Evolutionary conservation across 2,888 invertebrate species (phyloP).

Genomic region (Nomada fabriciana): DNA sequence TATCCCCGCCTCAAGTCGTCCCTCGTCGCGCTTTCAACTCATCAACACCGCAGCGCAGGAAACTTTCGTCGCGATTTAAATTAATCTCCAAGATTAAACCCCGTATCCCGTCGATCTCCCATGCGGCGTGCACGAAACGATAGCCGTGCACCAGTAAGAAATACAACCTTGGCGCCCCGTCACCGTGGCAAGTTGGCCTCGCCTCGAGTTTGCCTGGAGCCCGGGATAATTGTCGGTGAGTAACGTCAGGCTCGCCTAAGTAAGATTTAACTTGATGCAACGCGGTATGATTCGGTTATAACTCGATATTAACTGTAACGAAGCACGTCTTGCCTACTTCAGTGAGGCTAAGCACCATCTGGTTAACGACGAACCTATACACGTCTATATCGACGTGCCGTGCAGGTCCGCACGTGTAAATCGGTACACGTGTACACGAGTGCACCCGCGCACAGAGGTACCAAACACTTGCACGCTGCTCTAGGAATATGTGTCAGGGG

Average conservation of each 20-base stretch:
- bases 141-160: neutral
- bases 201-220: slow-evolving; percentile 42
- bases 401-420: slow-evolving; percentile 39
- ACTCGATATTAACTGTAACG: slow-evolving; percentile 76
- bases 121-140: slow-evolving; percentile 24
- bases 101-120: slow-evolving; percentile 1
- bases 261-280: slow-evolving; percentile 70
- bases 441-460: neutral
- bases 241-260: slow-evolving; percentile 62
- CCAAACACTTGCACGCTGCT: neutral
- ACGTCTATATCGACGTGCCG: slow-evolving; percentile 49
- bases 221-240: slow-evolving; percentile 62
- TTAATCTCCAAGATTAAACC: slow-evolving; percentile 43
- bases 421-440: neutral
- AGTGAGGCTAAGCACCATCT: slow-evolving; percentile 62
- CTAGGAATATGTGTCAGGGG: slow-evolving; percentile 31
- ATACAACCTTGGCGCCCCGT: neutral
- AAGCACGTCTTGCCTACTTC: slow-evolving; percentile 70
- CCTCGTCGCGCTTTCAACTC: neutral
- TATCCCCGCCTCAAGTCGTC: neutral
- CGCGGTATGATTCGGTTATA: slow-evolving; percentile 72
- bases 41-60: neutral
- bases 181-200: slow-evolving; percentile 30
- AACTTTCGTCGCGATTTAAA: slow-evolving; percentile 23
- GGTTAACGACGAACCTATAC: slow-evolving; percentile 68